Conservation (phyloP, 2,888 invertebrate genomes). For the Coelogynopora nodosa region DNA sequence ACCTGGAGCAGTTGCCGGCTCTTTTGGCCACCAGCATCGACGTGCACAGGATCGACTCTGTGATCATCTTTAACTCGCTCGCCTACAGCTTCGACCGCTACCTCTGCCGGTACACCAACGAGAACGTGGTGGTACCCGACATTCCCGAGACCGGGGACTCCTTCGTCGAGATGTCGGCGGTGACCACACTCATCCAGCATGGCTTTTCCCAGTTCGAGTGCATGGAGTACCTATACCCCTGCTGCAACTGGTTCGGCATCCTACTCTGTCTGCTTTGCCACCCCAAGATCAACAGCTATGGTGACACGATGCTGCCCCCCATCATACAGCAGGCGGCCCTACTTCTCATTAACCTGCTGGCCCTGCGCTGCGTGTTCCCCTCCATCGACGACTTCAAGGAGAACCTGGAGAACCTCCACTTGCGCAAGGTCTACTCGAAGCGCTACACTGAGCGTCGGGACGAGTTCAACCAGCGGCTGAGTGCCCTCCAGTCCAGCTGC, state of each 20-base stretch:
- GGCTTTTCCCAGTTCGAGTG: slow-evolving; percentile 45
- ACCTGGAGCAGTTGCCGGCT: slow-evolving; percentile 38
- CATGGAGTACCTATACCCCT: slow-evolving; percentile 42
- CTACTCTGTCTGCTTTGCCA: slow-evolving; percentile 45
- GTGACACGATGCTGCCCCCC: slow-evolving; percentile 35
- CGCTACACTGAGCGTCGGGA: slow-evolving; percentile 41
- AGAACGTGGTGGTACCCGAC: slow-evolving; percentile 35
- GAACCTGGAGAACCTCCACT: slow-evolving; percentile 44
- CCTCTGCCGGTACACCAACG: slow-evolving; percentile 38
- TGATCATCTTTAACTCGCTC: slow-evolving; percentile 45
- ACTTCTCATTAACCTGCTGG: slow-evolving; percentile 43
- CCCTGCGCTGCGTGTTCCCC: slow-evolving; percentile 40
- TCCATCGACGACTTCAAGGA: slow-evolving; percentile 44
- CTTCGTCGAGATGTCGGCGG: slow-evolving; percentile 41
- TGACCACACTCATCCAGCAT: slow-evolving; percentile 37
- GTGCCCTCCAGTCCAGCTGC: background rate
- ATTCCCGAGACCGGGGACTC: slow-evolving; percentile 39
- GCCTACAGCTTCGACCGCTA: slow-evolving; percentile 43
- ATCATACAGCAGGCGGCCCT: slow-evolving; percentile 44
- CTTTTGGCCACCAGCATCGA: slow-evolving; percentile 41
- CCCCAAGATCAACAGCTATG: slow-evolving; percentile 41
- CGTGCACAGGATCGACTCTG: slow-evolving; percentile 44
- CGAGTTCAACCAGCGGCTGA: slow-evolving; percentile 39
- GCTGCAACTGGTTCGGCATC: slow-evolving; percentile 45
- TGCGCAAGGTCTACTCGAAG: slow-evolving; percentile 45